Evolutionary conservation across 2,888 invertebrate genomes (phyloP), one percentile per base, ranked within the genome.

Genomic region (Carterocephalus palaemon): DNA sequence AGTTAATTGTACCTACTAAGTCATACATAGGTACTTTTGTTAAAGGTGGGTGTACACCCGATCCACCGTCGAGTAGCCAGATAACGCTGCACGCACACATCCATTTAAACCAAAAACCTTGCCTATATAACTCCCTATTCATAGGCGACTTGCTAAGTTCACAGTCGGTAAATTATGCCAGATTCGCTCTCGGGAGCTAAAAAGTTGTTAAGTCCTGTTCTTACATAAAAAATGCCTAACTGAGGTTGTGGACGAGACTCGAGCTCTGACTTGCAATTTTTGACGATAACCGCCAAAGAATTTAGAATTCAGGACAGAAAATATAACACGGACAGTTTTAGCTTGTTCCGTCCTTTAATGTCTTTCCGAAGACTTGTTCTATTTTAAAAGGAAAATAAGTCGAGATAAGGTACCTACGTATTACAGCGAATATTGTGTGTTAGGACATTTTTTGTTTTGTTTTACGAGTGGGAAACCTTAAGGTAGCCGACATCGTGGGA

Each of bases 131-230:
- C n/a, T n/a, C 12, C 19, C n/a, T 10, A 12, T 29, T 28, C 34
- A 24, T 34, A 42, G 17, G 26, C 10, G 19, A 19, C 26, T 52
- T 49, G 52, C 49, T 49, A 51, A 53, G 52, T 51, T 51, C 36
- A 53, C 47, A 54, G 48, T 47, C 46, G 47, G 34, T 28, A 58
- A 57, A 53, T 57, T 57, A 58, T 57, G 53, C 51, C 51, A 51
- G 52, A 53, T 53, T 54, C 55, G 34, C 33, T 15, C 13, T 19
- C 22, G 55, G 46, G 49, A 52, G 55, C 55, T 57, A 55, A 55
- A 52, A 52, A 53, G 48, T 57, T 54, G 16, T 32, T n/a, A 28
- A 42, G 42, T 42, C 34, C n/a, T 48, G 47, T 48, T 19, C 39
- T 43, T 41, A n/a, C 43, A 42, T 42, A 42, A 42, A 34, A 26